A percentile compares a stretch with the other conserved stretches of the same genome.
These are phyloP conservation scores for Tubulanus polymorphus DNA, from an alignment of 2,888 invertebrate genomes.

Conservation along the genomic window DNA sequence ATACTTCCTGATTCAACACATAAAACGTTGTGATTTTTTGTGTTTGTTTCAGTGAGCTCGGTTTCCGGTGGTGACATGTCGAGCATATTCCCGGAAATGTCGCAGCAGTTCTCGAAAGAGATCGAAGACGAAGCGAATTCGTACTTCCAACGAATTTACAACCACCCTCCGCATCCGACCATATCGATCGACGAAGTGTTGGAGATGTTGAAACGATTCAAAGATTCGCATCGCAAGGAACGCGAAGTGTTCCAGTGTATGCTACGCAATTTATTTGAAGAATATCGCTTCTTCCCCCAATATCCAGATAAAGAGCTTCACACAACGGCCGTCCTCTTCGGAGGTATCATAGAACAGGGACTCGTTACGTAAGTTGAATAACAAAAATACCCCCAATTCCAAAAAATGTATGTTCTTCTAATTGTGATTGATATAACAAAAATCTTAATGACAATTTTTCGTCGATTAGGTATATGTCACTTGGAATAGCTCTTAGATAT, in stretches of 20 bases:
- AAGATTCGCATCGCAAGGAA: constrained; percentile 80
- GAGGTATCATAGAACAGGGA: constrained; percentile 94
- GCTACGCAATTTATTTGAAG: constrained; percentile 95
- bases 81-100: constrained; percentile 62
- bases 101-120: constrained; percentile 78
- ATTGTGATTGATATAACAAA: too few relatives aligned
- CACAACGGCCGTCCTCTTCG: constrained; percentile 95
- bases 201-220: constrained; percentile 91
- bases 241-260: constrained; percentile 82
- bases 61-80: constrained; percentile 27
- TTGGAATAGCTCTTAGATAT: constrained; percentile 85
- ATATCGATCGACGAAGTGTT: constrained; percentile 93
- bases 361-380: constrained; percentile 66
- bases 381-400: background rate
- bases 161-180: constrained; percentile 81
- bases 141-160: constrained; percentile 97
- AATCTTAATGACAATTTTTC: too few relatives aligned
- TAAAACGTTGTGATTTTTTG: too few relatives aligned
- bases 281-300: constrained; percentile 96
- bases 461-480: constrained; percentile 56
- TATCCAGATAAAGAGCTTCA: constrained; percentile 97
- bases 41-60: too few relatives aligned
- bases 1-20: too few relatives aligned
- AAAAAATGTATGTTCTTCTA: background rate
- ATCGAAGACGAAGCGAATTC: constrained; percentile 98